phyloP scores from a whole-genome alignment of 2,888 invertebrate species.

The Ganaspis brasiliensis region DNA sequence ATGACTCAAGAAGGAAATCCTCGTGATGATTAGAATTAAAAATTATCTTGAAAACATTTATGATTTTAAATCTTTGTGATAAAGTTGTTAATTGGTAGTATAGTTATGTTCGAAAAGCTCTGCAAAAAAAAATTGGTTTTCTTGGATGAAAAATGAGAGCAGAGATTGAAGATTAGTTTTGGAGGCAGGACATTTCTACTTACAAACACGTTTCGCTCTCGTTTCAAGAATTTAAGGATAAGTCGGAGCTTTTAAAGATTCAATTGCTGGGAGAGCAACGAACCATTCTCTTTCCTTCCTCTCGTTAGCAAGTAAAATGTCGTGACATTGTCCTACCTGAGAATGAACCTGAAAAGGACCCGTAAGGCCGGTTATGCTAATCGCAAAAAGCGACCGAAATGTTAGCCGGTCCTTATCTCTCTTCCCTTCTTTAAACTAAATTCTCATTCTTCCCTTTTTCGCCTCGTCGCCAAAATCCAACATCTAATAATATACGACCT shows the following conservation, averaged over 20 bases:
- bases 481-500: conserved; percentile 39
- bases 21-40: too few species aligned
- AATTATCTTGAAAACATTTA: too few species aligned
- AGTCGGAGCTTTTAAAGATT: conserved; percentile 45
- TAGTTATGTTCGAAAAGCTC: too few species aligned
- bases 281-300: conserved; percentile 42
- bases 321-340: conserved; percentile 59
- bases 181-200: not conserved
- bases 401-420: conserved; percentile 22
- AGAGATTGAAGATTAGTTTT: not conserved
- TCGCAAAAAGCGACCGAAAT: conserved; percentile 45
- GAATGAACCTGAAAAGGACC: conserved; percentile 58
- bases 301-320: conserved; percentile 65
- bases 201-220: conserved; percentile 6
- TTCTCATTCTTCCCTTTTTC: conserved; percentile 32
- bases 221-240: conserved; percentile 26
- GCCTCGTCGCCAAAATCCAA: conserved; percentile 33
- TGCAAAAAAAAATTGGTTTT: too few species aligned
- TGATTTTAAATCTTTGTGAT: too few species aligned
- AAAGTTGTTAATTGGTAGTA: too few species aligned
- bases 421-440: conserved; percentile 27
- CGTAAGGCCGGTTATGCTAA: conserved; percentile 66
- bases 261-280: conserved; percentile 47
- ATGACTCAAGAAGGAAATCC: too few species aligned
- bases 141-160: not conserved